phyloP scores from a whole-genome alignment of 2,888 invertebrate species.

The Ectropis crepuscularia region DNA sequence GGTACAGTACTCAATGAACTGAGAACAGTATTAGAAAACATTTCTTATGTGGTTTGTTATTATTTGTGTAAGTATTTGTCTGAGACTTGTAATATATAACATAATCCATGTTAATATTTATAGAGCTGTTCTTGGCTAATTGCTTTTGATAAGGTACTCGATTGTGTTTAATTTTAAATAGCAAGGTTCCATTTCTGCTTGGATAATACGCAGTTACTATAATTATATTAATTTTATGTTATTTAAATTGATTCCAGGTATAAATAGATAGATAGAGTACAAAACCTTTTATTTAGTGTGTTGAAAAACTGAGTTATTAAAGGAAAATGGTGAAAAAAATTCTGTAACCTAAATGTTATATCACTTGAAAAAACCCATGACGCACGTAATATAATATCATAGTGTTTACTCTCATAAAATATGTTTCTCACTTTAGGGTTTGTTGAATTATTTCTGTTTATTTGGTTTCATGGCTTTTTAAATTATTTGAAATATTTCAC shows the following conservation, averaged over 20 bases:
- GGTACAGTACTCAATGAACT: conserved; percentile 39
- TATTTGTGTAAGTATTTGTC: conserved; percentile 42
- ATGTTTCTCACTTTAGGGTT: too few species aligned
- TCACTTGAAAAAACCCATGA: too few species aligned
- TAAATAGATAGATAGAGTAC: neutral
- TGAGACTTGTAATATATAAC: conserved; percentile 44
- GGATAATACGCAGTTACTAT: conserved; percentile 10
- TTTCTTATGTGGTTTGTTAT: conserved; percentile 32
- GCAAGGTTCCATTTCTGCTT: conserved; percentile 17
- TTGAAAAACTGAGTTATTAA: too few species aligned
- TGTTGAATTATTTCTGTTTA: too few species aligned
- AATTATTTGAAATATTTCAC: too few species aligned
- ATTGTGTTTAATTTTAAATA: conserved; percentile 37
- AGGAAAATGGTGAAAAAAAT: too few species aligned
- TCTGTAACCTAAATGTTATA: too few species aligned
- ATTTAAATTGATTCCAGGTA: neutral
- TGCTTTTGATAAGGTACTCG: conserved; percentile 52
- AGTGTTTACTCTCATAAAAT: too few species aligned
- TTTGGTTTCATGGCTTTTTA: too few species aligned
- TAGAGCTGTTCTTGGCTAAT: conserved; percentile 45
- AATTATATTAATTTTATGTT: neutral
- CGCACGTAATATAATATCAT: too few species aligned
- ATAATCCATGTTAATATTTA: conserved; percentile 62
- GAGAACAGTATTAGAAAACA: conserved; percentile 38
- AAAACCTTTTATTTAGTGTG: too few species aligned